Percentiles rank a stretch among this genome's conserved stretches.
Conservation (phyloP, 92 coral and sea anemone genomes). For the Montipora capitata region DNA sequence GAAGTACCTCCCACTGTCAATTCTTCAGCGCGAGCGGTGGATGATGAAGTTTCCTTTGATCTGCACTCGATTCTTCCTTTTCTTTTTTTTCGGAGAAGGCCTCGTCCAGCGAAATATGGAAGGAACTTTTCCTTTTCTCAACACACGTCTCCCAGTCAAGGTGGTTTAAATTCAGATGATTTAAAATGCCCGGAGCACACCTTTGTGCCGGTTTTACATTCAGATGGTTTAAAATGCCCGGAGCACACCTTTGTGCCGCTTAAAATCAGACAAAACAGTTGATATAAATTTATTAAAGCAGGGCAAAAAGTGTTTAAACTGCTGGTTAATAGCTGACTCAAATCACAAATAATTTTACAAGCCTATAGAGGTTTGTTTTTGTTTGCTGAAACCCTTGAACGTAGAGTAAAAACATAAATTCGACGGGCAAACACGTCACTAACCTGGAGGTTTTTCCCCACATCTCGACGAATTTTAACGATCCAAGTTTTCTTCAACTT, state of each 20-base stretch:
- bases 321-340: too few species aligned
- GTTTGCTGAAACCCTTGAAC: too few species aligned
- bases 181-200: background rate
- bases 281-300: too few species aligned
- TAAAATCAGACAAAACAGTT: background rate
- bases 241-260: slow-evolving; percentile 11
- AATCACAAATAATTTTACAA: too few species aligned
- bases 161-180: background rate
- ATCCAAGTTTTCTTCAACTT: too few species aligned
- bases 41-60: too few species aligned
- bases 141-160: background rate
- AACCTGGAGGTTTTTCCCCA: slow-evolving; percentile 26
- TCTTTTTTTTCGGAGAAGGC: background rate
- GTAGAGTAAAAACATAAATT: background rate
- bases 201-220: slow-evolving; percentile 1
- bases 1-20: too few species aligned
- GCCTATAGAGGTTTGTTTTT: too few species aligned
- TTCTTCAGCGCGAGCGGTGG: too few species aligned
- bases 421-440: background rate
- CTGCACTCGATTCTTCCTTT: too few species aligned
- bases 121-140: background rate
- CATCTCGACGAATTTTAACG: slow-evolving; percentile 32
- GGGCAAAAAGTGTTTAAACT: too few species aligned
- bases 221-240: background rate
- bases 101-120: background rate